phyloP scores from a whole-genome alignment of 2,888 invertebrate genomes.

The Callinectes sapidus region DNA sequence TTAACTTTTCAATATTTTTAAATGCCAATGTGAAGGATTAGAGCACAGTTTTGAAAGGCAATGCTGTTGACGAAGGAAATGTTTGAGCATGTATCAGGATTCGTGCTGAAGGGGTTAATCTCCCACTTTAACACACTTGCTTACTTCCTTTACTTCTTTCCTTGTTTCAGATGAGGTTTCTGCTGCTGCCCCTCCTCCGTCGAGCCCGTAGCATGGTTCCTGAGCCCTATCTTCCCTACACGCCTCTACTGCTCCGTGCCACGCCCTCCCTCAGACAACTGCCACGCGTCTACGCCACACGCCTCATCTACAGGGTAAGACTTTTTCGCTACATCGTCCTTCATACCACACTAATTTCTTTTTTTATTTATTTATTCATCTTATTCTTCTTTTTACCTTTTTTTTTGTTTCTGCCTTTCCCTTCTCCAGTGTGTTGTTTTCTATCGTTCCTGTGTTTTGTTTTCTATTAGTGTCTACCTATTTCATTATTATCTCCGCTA shows the following conservation, averaged over 20 bases:
- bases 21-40: no score
- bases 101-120: no score
- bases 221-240: conserved; percentile 44
- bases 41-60: no score
- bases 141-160: background rate
- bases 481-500: background rate
- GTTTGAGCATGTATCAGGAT: no score
- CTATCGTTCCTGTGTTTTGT: background rate
- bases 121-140: no score
- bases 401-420: no score
- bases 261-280: conserved; percentile 61
- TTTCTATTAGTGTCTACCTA: background rate
- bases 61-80: no score
- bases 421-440: background rate
- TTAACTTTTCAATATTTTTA: no score
- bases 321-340: background rate
- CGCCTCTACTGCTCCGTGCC: conserved; percentile 60
- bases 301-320: conserved; percentile 59
- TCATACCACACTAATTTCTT: no score
- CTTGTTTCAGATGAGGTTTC: conserved; percentile 44
- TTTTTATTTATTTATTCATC: no score
- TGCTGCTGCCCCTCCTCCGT: conserved; percentile 56
- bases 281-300: conserved; percentile 50
- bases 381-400: no score
- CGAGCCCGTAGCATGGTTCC: conserved; percentile 57